Evolutionary conservation across 2,113 vertebrate genomes (phyloP).

Genomic region (Perccottus glenii): DNA sequence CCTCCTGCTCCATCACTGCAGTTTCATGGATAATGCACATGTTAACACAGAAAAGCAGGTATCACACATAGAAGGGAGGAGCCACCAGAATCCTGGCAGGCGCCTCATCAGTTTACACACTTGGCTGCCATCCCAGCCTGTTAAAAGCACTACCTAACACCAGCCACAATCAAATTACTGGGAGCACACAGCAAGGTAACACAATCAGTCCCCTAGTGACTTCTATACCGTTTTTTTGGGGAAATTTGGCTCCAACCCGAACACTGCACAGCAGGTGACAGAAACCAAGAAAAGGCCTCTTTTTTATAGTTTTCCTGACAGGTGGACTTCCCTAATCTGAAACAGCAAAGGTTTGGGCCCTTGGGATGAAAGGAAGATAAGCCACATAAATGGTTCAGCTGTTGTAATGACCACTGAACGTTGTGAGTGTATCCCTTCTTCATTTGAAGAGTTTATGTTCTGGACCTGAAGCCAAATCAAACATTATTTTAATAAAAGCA

Average conservation of each 20-base stretch:
- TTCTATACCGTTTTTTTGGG: constrained; percentile 39
- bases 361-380: not conserved
- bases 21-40: not conserved
- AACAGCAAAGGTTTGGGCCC: constrained; percentile 22
- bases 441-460: no score
- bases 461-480: no score
- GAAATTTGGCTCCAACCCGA: constrained; percentile 30
- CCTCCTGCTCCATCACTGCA: not conserved
- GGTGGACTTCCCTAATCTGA: constrained; percentile 12
- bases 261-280: constrained; percentile 39
- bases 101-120: constrained; percentile 56
- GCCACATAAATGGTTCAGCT: constrained; percentile 8
- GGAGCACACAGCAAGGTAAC: constrained; percentile 55
- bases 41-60: constrained; percentile 17
- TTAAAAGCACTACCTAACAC: constrained; percentile 54
- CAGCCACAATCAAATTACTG: constrained; percentile 57
- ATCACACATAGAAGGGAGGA: constrained; percentile 27
- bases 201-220: constrained; percentile 56
- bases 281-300: constrained; percentile 22
- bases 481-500: no score
- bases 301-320: constrained; percentile 12
- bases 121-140: constrained; percentile 55
- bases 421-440: not conserved
- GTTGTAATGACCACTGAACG: not conserved
- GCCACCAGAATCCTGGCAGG: constrained; percentile 38